These are phyloP conservation scores for Eupsilia transversa DNA, from an alignment of 2,888 invertebrate species.

Conservation along the genomic window DNA sequence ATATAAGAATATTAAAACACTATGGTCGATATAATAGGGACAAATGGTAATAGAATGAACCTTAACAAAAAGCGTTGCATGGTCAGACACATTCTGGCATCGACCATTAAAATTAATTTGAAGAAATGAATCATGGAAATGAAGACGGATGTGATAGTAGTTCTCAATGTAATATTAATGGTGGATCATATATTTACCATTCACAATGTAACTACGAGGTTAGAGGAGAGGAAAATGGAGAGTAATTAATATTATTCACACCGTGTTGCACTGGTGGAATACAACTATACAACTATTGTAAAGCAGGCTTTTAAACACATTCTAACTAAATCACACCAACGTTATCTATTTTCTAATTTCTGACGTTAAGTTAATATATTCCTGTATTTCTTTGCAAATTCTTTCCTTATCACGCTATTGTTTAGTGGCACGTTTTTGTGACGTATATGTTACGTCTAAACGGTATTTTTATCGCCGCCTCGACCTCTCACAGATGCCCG, in stretches of 20 bases:
- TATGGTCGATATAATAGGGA: slow-evolving; percentile 36
- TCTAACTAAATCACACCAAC: slow-evolving; percentile 14
- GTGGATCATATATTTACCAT: slow-evolving; percentile 19
- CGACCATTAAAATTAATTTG: slow-evolving; percentile 11
- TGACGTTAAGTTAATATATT: slow-evolving; percentile 38
- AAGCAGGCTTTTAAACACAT: slow-evolving; percentile 3
- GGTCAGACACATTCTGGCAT: slow-evolving; percentile 17
- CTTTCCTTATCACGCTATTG: slow-evolving; percentile 61
- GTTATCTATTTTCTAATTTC: slow-evolving; percentile 20
- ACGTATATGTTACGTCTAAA: slow-evolving; percentile 66
- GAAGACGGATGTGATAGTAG: background rate
- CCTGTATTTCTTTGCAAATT: slow-evolving; percentile 34
- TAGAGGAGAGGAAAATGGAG: background rate
- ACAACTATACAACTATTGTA: background rate
- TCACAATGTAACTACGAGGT: background rate
- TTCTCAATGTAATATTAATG: slow-evolving; percentile 16
- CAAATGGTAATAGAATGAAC: slow-evolving; percentile 36
- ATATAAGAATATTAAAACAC: slow-evolving; percentile 66
- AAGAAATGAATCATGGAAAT: slow-evolving; percentile 18
- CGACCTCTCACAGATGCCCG: slow-evolving; percentile 76
- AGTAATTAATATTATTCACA: background rate
- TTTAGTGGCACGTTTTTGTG: slow-evolving; percentile 62
- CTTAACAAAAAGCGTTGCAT: slow-evolving; percentile 31
- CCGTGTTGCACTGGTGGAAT: background rate
- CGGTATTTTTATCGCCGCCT: slow-evolving; percentile 76